Evolutionary conservation across 53 echinoderm and acorn worm species (phyloP).

Genomic region (Patiria pectinifera): DNA sequence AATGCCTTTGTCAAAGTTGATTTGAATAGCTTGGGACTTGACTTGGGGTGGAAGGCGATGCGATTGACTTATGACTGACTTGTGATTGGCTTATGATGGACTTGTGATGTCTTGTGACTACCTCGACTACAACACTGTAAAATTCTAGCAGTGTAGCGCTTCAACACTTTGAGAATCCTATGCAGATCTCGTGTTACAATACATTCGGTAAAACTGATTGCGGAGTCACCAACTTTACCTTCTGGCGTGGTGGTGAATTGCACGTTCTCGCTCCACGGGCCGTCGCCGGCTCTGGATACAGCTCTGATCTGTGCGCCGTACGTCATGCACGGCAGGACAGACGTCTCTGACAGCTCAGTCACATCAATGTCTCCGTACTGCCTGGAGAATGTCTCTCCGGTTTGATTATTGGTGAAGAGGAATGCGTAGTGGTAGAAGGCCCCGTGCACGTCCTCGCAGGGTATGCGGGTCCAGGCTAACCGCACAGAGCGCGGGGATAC

Average conservation of each 20-base stretch:
- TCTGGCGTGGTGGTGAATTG: background rate
- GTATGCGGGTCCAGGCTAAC: slow-evolving; percentile 16
- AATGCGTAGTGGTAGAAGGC: background rate
- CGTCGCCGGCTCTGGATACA: background rate
- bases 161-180: too few relatives aligned
- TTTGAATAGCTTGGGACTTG: too few relatives aligned
- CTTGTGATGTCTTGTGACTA: too few relatives aligned
- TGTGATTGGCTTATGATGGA: too few relatives aligned
- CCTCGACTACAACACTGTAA: too few relatives aligned
- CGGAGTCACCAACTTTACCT: background rate
- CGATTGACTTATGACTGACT: too few relatives aligned
- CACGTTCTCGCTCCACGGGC: slow-evolving; percentile 4
- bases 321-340: background rate
- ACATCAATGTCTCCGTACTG: background rate
- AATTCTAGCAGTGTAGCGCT: too few relatives aligned
- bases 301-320: slow-evolving; percentile 4
- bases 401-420: slow-evolving; percentile 21
- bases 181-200: too few relatives aligned
- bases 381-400: background rate
- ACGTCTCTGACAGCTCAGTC: background rate
- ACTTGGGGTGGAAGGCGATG: too few relatives aligned
- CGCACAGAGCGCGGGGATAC: background rate
- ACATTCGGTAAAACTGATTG: too few relatives aligned
- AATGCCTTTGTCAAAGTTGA: too few relatives aligned
- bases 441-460: slow-evolving; percentile 36